These are phyloP conservation scores for Notodonta dromedarius DNA, from an alignment of 2,888 invertebrate species.

Conservation along the genomic window DNA sequence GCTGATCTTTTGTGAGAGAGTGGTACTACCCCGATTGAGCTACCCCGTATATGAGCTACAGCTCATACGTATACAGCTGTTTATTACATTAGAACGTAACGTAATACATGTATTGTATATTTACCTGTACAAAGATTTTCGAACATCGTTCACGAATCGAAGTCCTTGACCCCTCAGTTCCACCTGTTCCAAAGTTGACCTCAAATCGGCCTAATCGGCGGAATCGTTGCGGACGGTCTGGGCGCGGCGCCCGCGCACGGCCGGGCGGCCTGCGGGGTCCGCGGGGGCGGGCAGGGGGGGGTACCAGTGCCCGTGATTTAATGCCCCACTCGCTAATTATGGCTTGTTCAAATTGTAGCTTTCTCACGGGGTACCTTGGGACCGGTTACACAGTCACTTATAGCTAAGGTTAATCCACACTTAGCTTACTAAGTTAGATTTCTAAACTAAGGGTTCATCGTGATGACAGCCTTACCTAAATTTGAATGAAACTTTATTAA, in stretches of 20 bases:
- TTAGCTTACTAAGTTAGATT: no score
- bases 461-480: no score
- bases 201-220: conserved; percentile 46
- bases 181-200: conserved; percentile 72
- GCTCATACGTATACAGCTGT: no score
- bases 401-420: no score
- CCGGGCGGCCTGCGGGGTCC: conserved; percentile 7
- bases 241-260: conserved; percentile 33
- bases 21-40: no score
- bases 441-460: no score
- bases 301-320: conserved; percentile 74
- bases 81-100: no score
- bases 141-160: conserved; percentile 13
- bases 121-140: background rate
- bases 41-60: no score
- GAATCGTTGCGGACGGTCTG: conserved; percentile 38
- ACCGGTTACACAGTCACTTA: conserved; percentile 46
- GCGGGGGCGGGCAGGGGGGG: conserved; percentile 42
- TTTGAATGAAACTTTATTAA: no score
- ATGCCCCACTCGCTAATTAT: conserved; percentile 79
- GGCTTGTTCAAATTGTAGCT: conserved; percentile 83
- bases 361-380: conserved; percentile 72
- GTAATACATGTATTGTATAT: background rate
- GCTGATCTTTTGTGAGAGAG: no score
- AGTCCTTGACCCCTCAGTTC: conserved; percentile 71